These are phyloP conservation scores for Chelonoidis abingdonii DNA, from an alignment of 2,113 vertebrate genomes.

Conservation along the genomic window DNA sequence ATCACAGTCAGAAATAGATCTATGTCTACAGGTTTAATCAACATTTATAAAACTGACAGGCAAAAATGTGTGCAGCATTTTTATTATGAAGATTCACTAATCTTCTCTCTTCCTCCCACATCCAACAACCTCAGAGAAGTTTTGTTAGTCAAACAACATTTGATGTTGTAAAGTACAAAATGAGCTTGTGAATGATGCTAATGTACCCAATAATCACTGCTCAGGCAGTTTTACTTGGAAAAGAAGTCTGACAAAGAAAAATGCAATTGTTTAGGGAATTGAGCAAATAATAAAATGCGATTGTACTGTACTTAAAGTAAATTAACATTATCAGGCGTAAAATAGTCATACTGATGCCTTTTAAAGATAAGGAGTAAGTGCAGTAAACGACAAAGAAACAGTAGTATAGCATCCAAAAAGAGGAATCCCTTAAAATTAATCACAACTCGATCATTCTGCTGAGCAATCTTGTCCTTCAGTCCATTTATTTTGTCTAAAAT, in stretches of 20 bases:
- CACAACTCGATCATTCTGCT: slow-evolving; percentile 33
- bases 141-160: slow-evolving; percentile 58
- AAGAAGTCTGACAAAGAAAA: slow-evolving; percentile 73
- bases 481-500: slow-evolving; percentile 30
- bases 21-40: slow-evolving; percentile 68
- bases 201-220: slow-evolving; percentile 70
- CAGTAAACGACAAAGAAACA: slow-evolving; percentile 10
- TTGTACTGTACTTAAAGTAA: slow-evolving; percentile 68
- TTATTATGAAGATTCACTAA: slow-evolving; percentile 59
- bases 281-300: slow-evolving; percentile 64
- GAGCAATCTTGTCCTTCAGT: slow-evolving; percentile 24
- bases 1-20: slow-evolving; percentile 61
- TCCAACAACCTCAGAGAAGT: slow-evolving; percentile 46
- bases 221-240: slow-evolving; percentile 67
- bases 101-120: slow-evolving; percentile 49
- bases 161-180: slow-evolving; percentile 70
- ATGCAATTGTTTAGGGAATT: slow-evolving; percentile 71
- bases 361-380: slow-evolving; percentile 23
- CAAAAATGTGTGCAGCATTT: slow-evolving; percentile 33
- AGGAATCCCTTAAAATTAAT: neutral
- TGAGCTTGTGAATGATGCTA: slow-evolving; percentile 66
- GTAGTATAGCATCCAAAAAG: neutral
- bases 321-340: slow-evolving; percentile 62
- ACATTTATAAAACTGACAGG: slow-evolving; percentile 61
- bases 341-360: slow-evolving; percentile 34